Conservation (phyloP, 2,797 vertebrate genomes). For the Rhinatrema bivittatum region DNA sequence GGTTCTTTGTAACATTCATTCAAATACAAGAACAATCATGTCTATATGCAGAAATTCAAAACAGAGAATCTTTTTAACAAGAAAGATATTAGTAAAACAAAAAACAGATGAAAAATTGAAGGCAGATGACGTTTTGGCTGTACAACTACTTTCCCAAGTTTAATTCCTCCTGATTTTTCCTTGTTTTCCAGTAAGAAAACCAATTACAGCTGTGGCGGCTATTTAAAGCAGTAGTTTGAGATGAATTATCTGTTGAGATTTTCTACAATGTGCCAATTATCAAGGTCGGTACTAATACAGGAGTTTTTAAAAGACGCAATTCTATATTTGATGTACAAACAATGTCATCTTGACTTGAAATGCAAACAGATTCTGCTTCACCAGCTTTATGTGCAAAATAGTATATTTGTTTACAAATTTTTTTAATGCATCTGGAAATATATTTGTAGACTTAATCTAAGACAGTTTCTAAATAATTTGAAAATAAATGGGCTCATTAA, state of each 20-base stretch:
- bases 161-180: too few relatives aligned
- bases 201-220: not conserved
- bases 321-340: conserved; percentile 14
- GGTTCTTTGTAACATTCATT: not conserved
- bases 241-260: accelerated
- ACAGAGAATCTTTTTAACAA: conserved; percentile 26
- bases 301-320: too few relatives aligned
- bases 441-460: too few relatives aligned
- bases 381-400: conserved; percentile 50
- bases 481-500: too few relatives aligned
- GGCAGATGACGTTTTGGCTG: conserved; percentile 53
- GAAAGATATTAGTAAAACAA: conserved; percentile 42
- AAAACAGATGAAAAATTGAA: conserved; percentile 43
- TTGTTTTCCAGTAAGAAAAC: too few relatives aligned
- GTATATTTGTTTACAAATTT: too few relatives aligned
- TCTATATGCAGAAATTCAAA: conserved; percentile 30
- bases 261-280: not conserved
- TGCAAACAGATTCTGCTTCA: conserved; percentile 43
- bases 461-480: too few relatives aligned
- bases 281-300: too few relatives aligned
- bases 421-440: too few relatives aligned
- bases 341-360: conserved; percentile 47
- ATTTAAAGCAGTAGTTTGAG: not conserved
- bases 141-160: conserved; percentile 18
- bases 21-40: conserved; percentile 10